phyloP scores from a whole-genome alignment of 2,113 vertebrate species.

The Crypturellus undulatus region DNA sequence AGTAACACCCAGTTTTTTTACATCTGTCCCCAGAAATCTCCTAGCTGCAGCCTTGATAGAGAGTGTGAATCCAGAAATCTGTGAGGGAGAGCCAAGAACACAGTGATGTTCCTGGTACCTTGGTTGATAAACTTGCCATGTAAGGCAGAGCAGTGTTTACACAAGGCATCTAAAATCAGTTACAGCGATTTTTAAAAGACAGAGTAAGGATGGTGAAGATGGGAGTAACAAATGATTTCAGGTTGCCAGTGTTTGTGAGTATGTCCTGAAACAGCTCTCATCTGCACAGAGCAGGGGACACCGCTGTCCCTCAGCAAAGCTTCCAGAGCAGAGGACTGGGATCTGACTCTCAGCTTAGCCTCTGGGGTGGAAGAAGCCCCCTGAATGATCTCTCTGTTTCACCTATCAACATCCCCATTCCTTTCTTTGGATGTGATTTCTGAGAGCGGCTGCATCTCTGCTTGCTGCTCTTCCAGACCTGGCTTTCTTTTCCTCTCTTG shows the following conservation, averaged over 20 bases:
- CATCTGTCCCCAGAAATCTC: neutral
- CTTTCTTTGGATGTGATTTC: neutral
- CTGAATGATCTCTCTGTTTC: neutral
- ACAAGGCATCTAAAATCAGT: neutral
- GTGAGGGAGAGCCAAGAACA: neutral
- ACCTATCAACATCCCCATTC: neutral
- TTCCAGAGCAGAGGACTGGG: neutral
- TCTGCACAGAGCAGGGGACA: neutral
- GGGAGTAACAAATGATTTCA: constrained; percentile 38
- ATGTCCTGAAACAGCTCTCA: neutral
- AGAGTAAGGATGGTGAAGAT: neutral
- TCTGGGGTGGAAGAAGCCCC: neutral
- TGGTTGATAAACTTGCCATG: neutral
- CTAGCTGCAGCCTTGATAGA: neutral
- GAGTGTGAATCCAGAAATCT: neutral
- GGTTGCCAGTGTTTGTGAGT: constrained; percentile 8
- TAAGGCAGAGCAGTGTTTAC: neutral
- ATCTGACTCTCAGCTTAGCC: neutral
- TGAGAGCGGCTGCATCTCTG: neutral
- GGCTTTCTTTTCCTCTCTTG: neutral
- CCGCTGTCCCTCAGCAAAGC: neutral
- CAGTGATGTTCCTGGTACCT: neutral
- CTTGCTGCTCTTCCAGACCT: neutral
- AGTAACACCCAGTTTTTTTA: neutral
- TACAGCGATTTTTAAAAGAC: constrained; percentile 7